A percentile compares a stretch with the other conserved stretches of the same genome.
Evolutionary conservation across 2,888 invertebrate genomes (phyloP).

Genomic region (Microplitis manilae): DNA sequence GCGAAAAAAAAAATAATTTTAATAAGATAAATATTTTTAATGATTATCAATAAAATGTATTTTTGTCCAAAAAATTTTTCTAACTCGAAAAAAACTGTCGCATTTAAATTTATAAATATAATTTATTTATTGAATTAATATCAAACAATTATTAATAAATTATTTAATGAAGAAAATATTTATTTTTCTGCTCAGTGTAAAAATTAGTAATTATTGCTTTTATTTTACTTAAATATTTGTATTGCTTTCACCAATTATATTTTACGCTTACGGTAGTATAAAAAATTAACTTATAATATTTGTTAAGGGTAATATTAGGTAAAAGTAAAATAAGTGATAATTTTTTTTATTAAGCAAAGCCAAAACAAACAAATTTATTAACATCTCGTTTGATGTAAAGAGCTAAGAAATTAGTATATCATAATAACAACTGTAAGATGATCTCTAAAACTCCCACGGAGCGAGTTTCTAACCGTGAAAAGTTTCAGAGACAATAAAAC

Average conservation of each 20-base stretch:
- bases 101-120: no score
- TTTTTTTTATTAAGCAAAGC: no score
- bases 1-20: background rate
- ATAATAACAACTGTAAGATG: background rate
- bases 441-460: conserved; percentile 6
- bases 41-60: no score
- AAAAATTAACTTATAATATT: no score
- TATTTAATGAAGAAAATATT: background rate
- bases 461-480: background rate
- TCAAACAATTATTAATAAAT: background rate
- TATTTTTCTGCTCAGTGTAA: background rate
- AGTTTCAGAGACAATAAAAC: conserved; percentile 1
- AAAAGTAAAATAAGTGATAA: no score
- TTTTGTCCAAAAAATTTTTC: no score
- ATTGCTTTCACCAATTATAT: background rate
- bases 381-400: no score
- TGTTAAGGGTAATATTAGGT: no score
- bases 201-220: background rate
- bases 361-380: no score
- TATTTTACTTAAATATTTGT: background rate
- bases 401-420: background rate
- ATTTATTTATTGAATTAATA: no score
- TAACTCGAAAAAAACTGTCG: no score
- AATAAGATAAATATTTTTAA: background rate
- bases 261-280: no score